phyloP scores from a whole-genome alignment of 2,797 vertebrate genomes.

The Acropternis orthonyx region DNA sequence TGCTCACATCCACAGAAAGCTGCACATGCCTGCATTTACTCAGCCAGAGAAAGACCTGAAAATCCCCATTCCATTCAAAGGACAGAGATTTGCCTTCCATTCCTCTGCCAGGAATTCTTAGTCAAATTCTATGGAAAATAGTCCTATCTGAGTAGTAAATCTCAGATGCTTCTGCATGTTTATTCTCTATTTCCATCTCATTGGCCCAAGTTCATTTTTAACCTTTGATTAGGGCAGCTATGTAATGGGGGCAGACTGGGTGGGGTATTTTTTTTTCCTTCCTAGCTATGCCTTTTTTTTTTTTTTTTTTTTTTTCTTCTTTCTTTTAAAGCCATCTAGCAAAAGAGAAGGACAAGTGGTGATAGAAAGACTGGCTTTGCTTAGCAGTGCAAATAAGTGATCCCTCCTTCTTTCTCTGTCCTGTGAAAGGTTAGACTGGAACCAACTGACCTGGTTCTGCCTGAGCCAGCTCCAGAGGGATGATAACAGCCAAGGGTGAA shows the following conservation, averaged over 20 bases:
- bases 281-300: neutral
- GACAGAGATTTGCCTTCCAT: conserved; percentile 40
- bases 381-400: conserved; percentile 49
- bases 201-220: conserved; percentile 52
- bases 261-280: neutral
- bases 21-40: conserved; percentile 6
- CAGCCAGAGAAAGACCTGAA: conserved; percentile 52
- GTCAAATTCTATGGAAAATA: conserved; percentile 67
- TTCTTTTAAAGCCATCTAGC: neutral
- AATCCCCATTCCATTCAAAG: conserved; percentile 63
- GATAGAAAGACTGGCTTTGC: conserved; percentile 42
- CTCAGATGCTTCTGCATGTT: conserved; percentile 58
- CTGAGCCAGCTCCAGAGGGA: conserved; percentile 28
- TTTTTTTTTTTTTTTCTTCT: neutral
- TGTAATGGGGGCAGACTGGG: neutral
- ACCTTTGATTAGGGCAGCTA: conserved; percentile 31
- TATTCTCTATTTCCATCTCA: conserved; percentile 62
- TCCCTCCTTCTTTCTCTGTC: conserved; percentile 20
- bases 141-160: conserved; percentile 63
- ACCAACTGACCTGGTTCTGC: conserved; percentile 57
- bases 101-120: conserved; percentile 52
- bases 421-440: conserved; percentile 48
- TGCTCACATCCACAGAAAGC: neutral
- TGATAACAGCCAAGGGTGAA: conserved; percentile 51
- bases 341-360: conserved; percentile 5